These are phyloP conservation scores for Drosophila phalerata DNA, from an alignment of 2,888 invertebrate species.

Conservation along the genomic window DNA sequence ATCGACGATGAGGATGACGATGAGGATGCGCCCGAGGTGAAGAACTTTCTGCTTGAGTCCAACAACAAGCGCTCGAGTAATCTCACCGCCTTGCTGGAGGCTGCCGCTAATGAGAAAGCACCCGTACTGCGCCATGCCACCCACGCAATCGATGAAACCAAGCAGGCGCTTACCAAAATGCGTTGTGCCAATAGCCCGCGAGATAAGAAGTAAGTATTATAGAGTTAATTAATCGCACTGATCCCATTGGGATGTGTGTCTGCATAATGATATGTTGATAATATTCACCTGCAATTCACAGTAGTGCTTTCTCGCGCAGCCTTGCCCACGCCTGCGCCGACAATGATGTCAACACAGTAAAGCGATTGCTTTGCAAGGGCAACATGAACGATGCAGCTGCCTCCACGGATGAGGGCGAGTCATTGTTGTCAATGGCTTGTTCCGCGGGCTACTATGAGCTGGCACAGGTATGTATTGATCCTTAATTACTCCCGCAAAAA, in stretches of 20 bases:
- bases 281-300: conserved; percentile 53
- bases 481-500: background rate
- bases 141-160: conserved; percentile 98
- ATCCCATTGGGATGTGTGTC: background rate
- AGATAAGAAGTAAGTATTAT: conserved; percentile 86
- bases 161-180: conserved; percentile 98
- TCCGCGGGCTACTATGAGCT: conserved; percentile 99
- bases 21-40: conserved; percentile 83
- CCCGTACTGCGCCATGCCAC: conserved; percentile 86
- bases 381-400: conserved; percentile 90
- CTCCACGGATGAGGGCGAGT: conserved; percentile 98
- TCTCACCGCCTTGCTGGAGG: conserved; percentile 96
- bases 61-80: conserved; percentile 86
- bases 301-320: conserved; percentile 88
- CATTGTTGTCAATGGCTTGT: conserved; percentile 97
- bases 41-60: conserved; percentile 86
- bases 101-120: conserved; percentile 88
- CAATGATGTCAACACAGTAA: conserved; percentile 97
- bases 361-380: conserved; percentile 96
- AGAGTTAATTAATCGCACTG: background rate
- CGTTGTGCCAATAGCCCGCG: conserved; percentile 93
- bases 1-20: conserved; percentile 85
- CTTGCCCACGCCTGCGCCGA: conserved; percentile 97
- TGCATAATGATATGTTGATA: conserved; percentile 11
- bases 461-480: conserved; percentile 90